A percentile compares a stretch with the other conserved stretches of the same genome.
Conservation (phyloP, 2,113 vertebrate species). For the Apeltes quadracus region DNA sequence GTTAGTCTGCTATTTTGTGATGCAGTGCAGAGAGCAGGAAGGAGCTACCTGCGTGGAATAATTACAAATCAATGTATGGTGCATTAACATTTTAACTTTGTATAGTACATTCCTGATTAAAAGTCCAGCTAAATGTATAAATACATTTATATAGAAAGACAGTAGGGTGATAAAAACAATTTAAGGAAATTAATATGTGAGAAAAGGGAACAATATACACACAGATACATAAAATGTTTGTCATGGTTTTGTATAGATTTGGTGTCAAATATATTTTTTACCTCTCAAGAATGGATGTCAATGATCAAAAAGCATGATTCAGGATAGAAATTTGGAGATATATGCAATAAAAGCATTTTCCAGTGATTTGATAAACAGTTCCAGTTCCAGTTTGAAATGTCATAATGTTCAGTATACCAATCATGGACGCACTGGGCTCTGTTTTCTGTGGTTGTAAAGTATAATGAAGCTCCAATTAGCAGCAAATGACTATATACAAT, state of each 20-base stretch:
- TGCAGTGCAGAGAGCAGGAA: not conserved
- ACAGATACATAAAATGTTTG: constrained; percentile 3
- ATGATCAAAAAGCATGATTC: not conserved
- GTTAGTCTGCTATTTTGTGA: constrained; percentile 17
- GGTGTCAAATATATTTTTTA: no score
- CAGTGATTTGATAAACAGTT: no score
- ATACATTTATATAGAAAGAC: no score
- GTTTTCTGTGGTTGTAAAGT: not conserved
- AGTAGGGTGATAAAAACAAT: constrained; percentile 2
- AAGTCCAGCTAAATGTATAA: not conserved
- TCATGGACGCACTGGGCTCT: no score
- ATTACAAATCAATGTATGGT: not conserved
- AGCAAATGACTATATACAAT: not conserved
- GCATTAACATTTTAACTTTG: not conserved
- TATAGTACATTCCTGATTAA: not conserved
- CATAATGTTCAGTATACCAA: not conserved
- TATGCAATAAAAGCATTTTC: not conserved
- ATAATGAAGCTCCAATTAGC: not conserved
- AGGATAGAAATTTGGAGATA: not conserved
- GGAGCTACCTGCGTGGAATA: not conserved
- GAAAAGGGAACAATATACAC: constrained; percentile 9
- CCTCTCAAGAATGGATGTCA: no score
- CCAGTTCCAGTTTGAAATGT: no score
- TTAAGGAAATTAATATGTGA: constrained; percentile 17
- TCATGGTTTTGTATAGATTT: constrained; percentile 1